Base-by-base conservation (phyloP, 2,888 invertebrate genomes). In the Scelioninae gen. 1 region DNA sequence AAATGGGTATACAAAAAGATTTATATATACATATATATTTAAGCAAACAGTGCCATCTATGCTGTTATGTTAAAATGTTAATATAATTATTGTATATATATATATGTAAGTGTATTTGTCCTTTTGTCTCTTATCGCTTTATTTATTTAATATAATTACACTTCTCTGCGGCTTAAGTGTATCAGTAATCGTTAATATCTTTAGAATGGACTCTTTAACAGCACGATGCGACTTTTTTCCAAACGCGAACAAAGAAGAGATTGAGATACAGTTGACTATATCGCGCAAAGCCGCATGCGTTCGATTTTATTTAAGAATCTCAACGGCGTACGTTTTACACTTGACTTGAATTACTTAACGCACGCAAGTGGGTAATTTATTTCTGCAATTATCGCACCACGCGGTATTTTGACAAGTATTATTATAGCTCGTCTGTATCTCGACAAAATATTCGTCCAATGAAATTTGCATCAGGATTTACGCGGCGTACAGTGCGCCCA, bases 351-450 rank as follows among this genome's bases (percentile, higher is more conserved):
- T n/a, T n/a, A n/a, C n/a, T n/a, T n/a, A n/a, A n/a, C n/a, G n/a
- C n/a, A n/a, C n/a, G n/a, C n/a, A n/a, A n/a, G n/a, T n/a, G n/a
- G n/a, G n/a, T n/a, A n/a, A n/a, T n/a, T n/a, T n/a, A n/a, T n/a
- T n/a, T n/a, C n/a, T 13, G 65, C 66, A 32, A 29, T 31, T 13
- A 40, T 29, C 31, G 56, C 47, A 29, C 23, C 45, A 7, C 43
- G 69, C 49, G 66, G 55, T 60, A 74, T 81, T 65, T 76, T 43
- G 40, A 58, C 63, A 81, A 81, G 81, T 81, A 77, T 68, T 82
- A 77, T 72, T 71, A n/a, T 68, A 34, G 53, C 49, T 58, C 71
- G 58, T 81, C 76, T 76, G 81, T 68, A 72, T 81, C 75, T 75
- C 69, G 55, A 45, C 63, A 56, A 68, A 65, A 71, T 51, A 65